Evolutionary conservation across 2,113 vertebrate genomes (phyloP).

Genomic region (Oncorhynchus tshawytscha): DNA sequence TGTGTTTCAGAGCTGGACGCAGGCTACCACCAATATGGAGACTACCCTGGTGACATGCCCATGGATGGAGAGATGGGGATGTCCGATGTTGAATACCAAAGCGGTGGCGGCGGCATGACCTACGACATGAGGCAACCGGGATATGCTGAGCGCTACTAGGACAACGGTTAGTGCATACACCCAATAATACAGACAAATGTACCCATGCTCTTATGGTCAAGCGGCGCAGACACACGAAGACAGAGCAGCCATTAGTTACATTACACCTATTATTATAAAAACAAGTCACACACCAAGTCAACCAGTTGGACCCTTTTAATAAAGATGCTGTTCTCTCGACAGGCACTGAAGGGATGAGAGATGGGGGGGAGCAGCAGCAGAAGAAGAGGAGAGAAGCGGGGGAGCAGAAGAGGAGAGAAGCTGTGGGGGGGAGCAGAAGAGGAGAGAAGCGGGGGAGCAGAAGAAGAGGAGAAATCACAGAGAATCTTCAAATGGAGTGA

Average conservation of each 20-base stretch:
- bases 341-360: constrained; percentile 9
- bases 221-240: neutral
- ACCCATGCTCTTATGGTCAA: neutral
- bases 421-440: neutral
- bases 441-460: neutral
- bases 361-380: neutral
- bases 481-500: constrained; percentile 21
- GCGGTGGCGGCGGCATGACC: neutral
- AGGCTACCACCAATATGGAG: constrained; percentile 25
- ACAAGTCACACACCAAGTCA: too few relatives aligned
- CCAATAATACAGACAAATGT: neutral
- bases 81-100: constrained; percentile 40
- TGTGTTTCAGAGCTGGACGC: constrained; percentile 56
- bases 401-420: neutral
- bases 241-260: neutral
- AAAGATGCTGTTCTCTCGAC: neutral
- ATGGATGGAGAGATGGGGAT: constrained; percentile 49
- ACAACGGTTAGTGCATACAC: constrained; percentile 41
- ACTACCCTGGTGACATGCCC: constrained; percentile 29
- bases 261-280: neutral
- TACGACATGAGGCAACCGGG: constrained; percentile 38
- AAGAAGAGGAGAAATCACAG: constrained; percentile 17
- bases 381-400: constrained; percentile 1
- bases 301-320: neutral
- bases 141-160: constrained; percentile 54